Evolutionary conservation across 2,113 vertebrate genomes (phyloP).

Genomic region (Eonycteris spelaea): DNA sequence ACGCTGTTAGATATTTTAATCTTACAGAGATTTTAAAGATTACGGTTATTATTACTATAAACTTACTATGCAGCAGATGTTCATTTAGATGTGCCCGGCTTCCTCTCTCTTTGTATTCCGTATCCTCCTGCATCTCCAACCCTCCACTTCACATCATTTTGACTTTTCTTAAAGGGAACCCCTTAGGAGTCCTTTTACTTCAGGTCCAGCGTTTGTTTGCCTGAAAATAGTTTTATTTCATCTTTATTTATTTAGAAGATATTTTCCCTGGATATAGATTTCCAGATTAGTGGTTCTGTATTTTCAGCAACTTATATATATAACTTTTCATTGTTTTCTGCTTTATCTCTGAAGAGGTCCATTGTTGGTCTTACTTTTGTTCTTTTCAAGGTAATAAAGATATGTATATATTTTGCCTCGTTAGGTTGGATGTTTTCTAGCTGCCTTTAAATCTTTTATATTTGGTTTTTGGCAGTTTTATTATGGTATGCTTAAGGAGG

Average conservation of each 20-base stretch:
- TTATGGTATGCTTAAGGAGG: not conserved
- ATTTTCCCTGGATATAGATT: not conserved
- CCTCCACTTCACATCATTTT: not conserved
- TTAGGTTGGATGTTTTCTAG: not conserved
- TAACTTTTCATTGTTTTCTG: not conserved
- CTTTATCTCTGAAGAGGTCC: not conserved
- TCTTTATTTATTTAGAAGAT: not conserved
- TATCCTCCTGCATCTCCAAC: not conserved
- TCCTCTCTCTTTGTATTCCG: not conserved
- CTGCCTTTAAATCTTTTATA: not conserved
- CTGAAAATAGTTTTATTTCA: not conserved
- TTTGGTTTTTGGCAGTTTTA: not conserved
- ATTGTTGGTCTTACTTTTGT: not conserved
- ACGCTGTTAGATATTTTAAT: not conserved
- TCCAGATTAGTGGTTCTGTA: not conserved
- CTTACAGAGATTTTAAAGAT: not conserved
- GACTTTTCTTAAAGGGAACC: not conserved
- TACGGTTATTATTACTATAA: not conserved
- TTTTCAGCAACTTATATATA: not conserved
- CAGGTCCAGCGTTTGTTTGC: not conserved
- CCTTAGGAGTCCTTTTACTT: not conserved
- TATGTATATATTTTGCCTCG: not conserved
- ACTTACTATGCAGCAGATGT: not conserved
- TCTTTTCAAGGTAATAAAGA: not conserved
- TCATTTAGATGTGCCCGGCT: not conserved